phyloP scores from a whole-genome alignment of 2,113 vertebrate genomes.

The Mellivora capensis region DNA sequence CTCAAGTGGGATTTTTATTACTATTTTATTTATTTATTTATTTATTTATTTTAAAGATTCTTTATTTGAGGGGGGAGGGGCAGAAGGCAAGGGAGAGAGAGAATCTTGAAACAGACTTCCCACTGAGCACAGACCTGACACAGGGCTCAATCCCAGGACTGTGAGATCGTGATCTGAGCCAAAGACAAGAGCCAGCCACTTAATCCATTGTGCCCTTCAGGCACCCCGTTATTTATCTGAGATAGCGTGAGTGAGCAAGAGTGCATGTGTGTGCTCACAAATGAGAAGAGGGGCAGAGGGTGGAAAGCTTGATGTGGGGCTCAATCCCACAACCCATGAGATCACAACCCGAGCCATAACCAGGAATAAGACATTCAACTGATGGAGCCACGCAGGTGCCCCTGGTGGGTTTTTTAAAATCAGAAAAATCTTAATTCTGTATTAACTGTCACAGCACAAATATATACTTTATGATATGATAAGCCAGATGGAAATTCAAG shows the following conservation, averaged over 20 bases:
- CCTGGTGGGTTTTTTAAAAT: not conserved
- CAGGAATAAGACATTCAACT: not conserved
- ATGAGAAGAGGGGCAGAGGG: not conserved
- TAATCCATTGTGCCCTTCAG: not conserved
- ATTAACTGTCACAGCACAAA: not conserved
- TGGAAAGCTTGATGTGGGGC: not conserved
- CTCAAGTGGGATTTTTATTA: not conserved
- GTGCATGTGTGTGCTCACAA: not conserved
- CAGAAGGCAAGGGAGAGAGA: not conserved
- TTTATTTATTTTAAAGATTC: not conserved
- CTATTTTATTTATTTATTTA: not conserved
- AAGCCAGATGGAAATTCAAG: not conserved
- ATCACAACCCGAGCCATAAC: not conserved
- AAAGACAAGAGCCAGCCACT: not conserved
- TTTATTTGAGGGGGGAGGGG: not conserved
- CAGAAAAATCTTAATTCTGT: not conserved
- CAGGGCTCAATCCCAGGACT: not conserved
- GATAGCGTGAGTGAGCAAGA: not conserved
- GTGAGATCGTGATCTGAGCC: not conserved
- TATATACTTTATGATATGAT: not conserved
- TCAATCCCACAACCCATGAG: not conserved
- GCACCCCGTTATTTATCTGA: not conserved
- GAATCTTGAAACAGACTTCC: not conserved
- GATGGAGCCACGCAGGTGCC: not conserved
- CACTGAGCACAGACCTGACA: not conserved